Percentiles rank a stretch among this genome's conserved stretches.
Conservation (phyloP, 1,140 invertebrate species). For the Drosophila busckii region DNA sequence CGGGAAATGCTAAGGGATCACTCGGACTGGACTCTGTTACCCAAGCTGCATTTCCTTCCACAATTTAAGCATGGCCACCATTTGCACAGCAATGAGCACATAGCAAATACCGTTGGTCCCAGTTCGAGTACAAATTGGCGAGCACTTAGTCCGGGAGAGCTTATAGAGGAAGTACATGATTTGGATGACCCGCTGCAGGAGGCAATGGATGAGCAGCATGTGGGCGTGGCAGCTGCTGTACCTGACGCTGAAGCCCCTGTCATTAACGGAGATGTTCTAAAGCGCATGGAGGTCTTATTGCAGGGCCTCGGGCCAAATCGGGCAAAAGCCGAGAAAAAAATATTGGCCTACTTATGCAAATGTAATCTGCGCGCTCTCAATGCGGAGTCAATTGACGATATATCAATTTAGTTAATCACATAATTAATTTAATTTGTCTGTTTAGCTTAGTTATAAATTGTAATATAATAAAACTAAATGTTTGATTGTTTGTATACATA, state of each 20-base stretch:
- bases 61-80: slow-evolving; percentile 22
- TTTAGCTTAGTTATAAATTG: slow-evolving; percentile 7
- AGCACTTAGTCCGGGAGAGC: slow-evolving; percentile 18
- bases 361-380: slow-evolving; percentile 58
- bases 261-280: slow-evolving; percentile 29
- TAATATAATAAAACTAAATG: not conserved
- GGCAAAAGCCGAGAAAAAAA: slow-evolving; percentile 56
- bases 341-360: slow-evolving; percentile 64
- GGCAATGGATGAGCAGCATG: slow-evolving; percentile 71
- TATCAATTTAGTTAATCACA: slow-evolving; percentile 43
- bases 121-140: slow-evolving; percentile 5
- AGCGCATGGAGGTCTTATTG: slow-evolving; percentile 57
- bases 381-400: slow-evolving; percentile 62
- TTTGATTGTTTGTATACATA: not conserved
- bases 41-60: slow-evolving; percentile 47
- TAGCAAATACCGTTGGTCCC: slow-evolving; percentile 8
- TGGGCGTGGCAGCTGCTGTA: not conserved
- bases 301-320: slow-evolving; percentile 60
- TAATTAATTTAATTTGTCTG: too few species aligned
- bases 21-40: slow-evolving; percentile 58
- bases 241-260: not conserved
- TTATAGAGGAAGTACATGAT: slow-evolving; percentile 47
- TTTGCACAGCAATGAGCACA: slow-evolving; percentile 11
- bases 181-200: slow-evolving; percentile 66
- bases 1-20: slow-evolving; percentile 44